Conservation (phyloP, 2,888 invertebrate genomes). For the Caenorhabditis sp. region DNA sequence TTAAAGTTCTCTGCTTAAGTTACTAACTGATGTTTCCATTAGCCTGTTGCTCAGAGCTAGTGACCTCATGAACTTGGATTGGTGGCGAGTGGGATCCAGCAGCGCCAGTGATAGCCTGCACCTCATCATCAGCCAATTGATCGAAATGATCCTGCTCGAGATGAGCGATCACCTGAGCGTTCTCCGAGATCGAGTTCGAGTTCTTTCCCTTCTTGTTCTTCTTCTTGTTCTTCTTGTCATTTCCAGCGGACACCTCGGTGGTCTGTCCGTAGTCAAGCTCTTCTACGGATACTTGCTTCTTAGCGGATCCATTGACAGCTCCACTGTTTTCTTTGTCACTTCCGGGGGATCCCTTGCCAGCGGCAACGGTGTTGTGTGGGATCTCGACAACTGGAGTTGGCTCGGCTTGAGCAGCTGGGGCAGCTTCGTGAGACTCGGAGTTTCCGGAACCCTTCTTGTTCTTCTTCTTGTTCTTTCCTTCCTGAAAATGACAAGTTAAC, state of each 20-base stretch:
- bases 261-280: slow-evolving; percentile 46
- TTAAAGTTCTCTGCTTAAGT: background rate
- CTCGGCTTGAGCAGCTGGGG: slow-evolving; percentile 35
- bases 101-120: slow-evolving; percentile 63
- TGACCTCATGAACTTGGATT: slow-evolving; percentile 73
- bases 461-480: slow-evolving; percentile 60
- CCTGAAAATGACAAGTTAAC: slow-evolving; percentile 36
- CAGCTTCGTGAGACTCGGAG: slow-evolving; percentile 52
- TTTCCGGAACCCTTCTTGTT: slow-evolving; percentile 61
- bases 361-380: slow-evolving; percentile 36
- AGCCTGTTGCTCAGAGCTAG: slow-evolving; percentile 59
- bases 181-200: slow-evolving; percentile 59
- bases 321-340: slow-evolving; percentile 64
- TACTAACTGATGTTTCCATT: slow-evolving; percentile 59
- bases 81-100: slow-evolving; percentile 66
- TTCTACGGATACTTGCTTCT: slow-evolving; percentile 46
- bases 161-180: slow-evolving; percentile 47
- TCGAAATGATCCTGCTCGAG: slow-evolving; percentile 57
- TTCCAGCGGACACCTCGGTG: slow-evolving; percentile 20
- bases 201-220: slow-evolving; percentile 64
- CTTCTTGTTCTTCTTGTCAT: slow-evolving; percentile 61
- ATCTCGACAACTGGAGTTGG: slow-evolving; percentile 57
- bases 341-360: slow-evolving; percentile 56
- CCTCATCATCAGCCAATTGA: slow-evolving; percentile 67
- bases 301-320: slow-evolving; percentile 39